Percentiles rank a stretch among this genome's conserved stretches.
Evolutionary conservation across 2,888 invertebrate genomes (phyloP).

Genomic region (Crossocerus cetratus): DNA sequence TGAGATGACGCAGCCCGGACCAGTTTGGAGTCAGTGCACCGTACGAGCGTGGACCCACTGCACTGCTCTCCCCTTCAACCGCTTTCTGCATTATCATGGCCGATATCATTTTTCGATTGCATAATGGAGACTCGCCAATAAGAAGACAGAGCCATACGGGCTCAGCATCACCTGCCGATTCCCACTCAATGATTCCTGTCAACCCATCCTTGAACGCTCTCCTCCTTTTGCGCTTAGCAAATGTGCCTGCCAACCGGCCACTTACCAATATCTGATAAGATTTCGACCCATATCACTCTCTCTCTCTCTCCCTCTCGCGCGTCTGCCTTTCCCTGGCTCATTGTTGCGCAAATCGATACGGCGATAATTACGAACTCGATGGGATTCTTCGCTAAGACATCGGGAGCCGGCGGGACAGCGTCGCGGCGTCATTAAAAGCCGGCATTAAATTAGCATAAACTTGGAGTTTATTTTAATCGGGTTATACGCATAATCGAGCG

Average conservation of each 20-base stretch:
- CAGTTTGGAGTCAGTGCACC: constrained; percentile 37
- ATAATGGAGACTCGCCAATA: constrained; percentile 56
- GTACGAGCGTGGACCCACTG: constrained; percentile 20
- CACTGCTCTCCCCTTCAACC: constrained; percentile 26
- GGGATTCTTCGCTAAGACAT: neutral
- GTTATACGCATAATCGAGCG: too few relatives aligned
- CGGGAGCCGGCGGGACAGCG: too few relatives aligned
- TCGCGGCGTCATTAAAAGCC: too few relatives aligned
- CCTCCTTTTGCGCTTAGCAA: neutral
- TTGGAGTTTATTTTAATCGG: neutral
- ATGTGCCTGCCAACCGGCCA: neutral
- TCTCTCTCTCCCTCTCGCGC: too few relatives aligned
- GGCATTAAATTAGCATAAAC: constrained; percentile 1
- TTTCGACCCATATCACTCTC: too few relatives aligned
- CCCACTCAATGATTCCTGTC: constrained; percentile 31
- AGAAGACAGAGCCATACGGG: constrained; percentile 50
- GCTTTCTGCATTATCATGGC: constrained; percentile 59
- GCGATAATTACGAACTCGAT: neutral
- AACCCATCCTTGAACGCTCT: neutral
- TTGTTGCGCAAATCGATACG: too few relatives aligned
- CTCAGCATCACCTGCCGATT: constrained; percentile 66
- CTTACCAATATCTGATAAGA: too few relatives aligned
- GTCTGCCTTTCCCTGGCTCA: too few relatives aligned
- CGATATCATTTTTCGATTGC: constrained; percentile 60
- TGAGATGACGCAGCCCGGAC: constrained; percentile 32